Conservation (phyloP, 2,888 invertebrate genomes). For the Oligia latruncula region DNA sequence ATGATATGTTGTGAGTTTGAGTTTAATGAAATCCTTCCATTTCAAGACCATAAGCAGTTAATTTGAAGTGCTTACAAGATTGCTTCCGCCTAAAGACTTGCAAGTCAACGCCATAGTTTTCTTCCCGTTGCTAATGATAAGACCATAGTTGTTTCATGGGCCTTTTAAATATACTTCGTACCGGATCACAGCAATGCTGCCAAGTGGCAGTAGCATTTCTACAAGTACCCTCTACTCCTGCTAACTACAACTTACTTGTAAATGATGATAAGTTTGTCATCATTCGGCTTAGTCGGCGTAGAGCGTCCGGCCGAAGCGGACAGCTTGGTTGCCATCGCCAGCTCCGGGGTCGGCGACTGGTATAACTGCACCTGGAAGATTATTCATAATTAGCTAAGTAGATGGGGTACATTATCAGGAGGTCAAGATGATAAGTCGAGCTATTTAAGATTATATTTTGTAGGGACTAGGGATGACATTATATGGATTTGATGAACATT, state of each 20-base stretch:
- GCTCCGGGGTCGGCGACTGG: constrained; percentile 95
- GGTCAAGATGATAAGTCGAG: no score
- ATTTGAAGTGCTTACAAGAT: no score
- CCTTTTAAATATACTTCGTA: background rate
- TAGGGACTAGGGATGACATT: no score
- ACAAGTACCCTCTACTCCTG: background rate
- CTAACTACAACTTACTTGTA: constrained; percentile 92
- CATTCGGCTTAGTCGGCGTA: constrained; percentile 91
- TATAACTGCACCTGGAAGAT: constrained; percentile 93
- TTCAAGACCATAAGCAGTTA: no score
- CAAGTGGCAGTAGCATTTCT: background rate
- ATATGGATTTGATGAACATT: background rate
- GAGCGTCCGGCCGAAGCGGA: constrained; percentile 91
- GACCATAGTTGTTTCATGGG: background rate
- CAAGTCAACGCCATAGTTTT: background rate
- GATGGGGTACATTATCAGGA: background rate
- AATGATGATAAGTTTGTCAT: constrained; percentile 96
- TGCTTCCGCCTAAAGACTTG: no score
- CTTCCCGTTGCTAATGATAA: no score
- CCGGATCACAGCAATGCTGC: background rate
- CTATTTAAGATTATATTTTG: background rate
- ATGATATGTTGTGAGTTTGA: no score
- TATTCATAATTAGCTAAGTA: constrained; percentile 10
- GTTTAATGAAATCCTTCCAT: no score
- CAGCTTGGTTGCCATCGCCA: constrained; percentile 94